phyloP scores from a whole-genome alignment of 1,140 invertebrate genomes.

The Tetragnatha versicolor region DNA sequence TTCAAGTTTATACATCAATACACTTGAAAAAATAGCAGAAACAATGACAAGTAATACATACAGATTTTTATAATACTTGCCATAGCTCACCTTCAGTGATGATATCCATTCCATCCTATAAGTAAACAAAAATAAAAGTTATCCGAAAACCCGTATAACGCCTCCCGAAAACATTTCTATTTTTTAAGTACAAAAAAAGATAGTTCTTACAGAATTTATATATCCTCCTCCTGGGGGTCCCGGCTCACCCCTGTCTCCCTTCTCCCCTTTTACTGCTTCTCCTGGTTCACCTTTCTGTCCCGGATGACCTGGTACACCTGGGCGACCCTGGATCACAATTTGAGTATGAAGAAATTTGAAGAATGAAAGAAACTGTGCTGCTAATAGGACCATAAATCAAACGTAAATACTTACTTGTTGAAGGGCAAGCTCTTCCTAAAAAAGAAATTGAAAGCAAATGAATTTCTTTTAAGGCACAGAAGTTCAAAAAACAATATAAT shows the following conservation, averaged over 20 bases:
- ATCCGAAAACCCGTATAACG: too few relatives aligned
- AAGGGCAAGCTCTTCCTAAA: constrained; percentile 13
- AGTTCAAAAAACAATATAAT: neutral
- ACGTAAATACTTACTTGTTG: constrained; percentile 16
- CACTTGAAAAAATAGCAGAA: too few relatives aligned
- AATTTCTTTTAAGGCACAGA: neutral
- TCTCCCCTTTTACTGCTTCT: constrained; percentile 52
- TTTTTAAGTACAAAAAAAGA: neutral
- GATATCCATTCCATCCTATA: constrained; percentile 47
- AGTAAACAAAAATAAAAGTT: neutral
- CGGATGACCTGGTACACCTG: constrained; percentile 43
- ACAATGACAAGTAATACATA: too few relatives aligned
- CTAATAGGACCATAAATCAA: neutral
- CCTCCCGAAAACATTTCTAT: too few relatives aligned
- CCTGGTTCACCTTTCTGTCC: constrained; percentile 56
- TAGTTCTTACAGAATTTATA: constrained; percentile 3
- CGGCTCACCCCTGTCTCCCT: constrained; percentile 56
- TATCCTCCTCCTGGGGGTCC: constrained; percentile 56
- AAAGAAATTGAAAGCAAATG: neutral
- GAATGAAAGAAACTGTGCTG: too few relatives aligned
- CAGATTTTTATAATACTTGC: too few relatives aligned
- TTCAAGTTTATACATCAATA: too few relatives aligned
- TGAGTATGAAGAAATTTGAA: too few relatives aligned
- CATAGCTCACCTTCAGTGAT: constrained; percentile 32
- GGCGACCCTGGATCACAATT: too few relatives aligned